A percentile compares a stretch with the other conserved stretches of the same genome.
Conservation (phyloP, 2,113 vertebrate genomes). For the Pavo muticus region DNA sequence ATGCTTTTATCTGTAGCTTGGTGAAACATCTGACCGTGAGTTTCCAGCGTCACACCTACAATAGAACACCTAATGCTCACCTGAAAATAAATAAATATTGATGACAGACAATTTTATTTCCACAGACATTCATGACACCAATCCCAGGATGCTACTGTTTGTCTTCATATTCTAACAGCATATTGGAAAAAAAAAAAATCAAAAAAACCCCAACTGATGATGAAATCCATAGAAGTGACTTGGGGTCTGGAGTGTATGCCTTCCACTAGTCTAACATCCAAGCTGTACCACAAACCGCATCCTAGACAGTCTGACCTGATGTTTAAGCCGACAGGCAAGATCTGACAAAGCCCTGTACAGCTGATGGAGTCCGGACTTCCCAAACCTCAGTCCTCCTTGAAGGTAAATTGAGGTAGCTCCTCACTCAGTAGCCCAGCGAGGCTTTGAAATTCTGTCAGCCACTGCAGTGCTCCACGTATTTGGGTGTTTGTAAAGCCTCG, state of each 20-base stretch:
- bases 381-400: not conserved
- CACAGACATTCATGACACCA: not conserved
- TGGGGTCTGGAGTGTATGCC: not conserved
- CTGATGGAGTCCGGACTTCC: not conserved
- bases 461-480: not conserved
- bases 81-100: not conserved
- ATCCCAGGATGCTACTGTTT: not conserved
- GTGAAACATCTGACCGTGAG: not conserved
- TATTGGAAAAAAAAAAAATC: not conserved
- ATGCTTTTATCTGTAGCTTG: not conserved
- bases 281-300: rapidly evolving
- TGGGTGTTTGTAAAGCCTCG: not conserved
- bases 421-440: not conserved
- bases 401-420: not conserved
- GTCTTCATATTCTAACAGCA: not conserved
- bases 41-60: not conserved
- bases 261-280: not conserved
- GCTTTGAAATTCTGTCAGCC: not conserved
- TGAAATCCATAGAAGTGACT: not conserved
- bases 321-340: not conserved
- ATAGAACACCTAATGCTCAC: not conserved
- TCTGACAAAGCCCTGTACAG: not conserved
- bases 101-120: not conserved
- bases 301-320: not conserved
- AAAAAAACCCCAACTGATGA: too few species aligned